Evolutionary conservation across 2,888 invertebrate genomes (phyloP), one percentile per base, ranked within the genome.

Genomic region (Cephus nigrinus): DNA sequence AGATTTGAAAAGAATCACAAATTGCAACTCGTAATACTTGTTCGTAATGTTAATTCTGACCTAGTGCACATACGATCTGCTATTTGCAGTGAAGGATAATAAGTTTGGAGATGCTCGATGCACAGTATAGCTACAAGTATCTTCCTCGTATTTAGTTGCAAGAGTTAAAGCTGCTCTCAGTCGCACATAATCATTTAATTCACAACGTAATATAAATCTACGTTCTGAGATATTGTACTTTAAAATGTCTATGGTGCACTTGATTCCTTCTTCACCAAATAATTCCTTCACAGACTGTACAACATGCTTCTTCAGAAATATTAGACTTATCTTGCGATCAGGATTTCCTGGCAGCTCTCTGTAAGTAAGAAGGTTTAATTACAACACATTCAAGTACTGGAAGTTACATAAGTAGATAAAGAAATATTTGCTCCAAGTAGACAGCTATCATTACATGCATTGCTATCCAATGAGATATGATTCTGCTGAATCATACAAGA

Each of bases 261-360:
- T 90, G 33, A 93, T 92, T 75, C 93, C 93, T 84, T 93, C 92
- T 90, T 93, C 94, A 5, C 95, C 95, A 88, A 94, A 94, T 74
- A 95, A 84, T 78, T 91, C 89, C 75, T 90, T 91, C 79, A 95
- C 84, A 5, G 93, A 92, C 76, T 92, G 89, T 78, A 93, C 88
- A 80, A 95, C 92, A 87, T 94, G 93, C 74, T 93, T 93, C 86
- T 94, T 94, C 79, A 95, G 92, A 84, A 92, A 94, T 3, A 92
- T 92, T 2, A 92, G 89, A 69, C 93, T 92, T 79, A 94, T 86
- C 78, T 92, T 90, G 30, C 88, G 88, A 72, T 88, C 83, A 73
- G 90, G 82, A 80, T 91, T 88, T 76, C 91, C 87, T 72, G 87
- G 84, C 35, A 94, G 88, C 86, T 92, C 92, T 85, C 94, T 94